A percentile compares a stretch with the other conserved stretches of the same genome.
phyloP scores from a whole-genome alignment of 2,113 vertebrate genomes.

The Hippocampus guttulatus region DNA sequence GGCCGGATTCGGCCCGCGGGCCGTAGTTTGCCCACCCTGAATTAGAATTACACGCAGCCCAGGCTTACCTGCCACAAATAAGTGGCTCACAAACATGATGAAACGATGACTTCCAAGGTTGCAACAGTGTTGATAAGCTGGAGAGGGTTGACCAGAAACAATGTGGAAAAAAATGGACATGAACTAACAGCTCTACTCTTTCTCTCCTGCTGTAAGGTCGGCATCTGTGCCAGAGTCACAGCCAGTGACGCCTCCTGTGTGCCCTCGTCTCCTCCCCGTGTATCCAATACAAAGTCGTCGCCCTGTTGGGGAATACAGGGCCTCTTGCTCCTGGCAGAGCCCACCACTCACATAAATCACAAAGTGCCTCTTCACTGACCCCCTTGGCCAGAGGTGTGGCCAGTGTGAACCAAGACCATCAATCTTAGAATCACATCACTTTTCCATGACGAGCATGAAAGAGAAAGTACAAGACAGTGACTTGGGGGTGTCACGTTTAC shows the following conservation, averaged over 20 bases:
- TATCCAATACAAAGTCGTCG: conserved; percentile 52
- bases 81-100: not conserved
- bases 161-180: conserved; percentile 10
- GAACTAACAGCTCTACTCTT: conserved; percentile 28
- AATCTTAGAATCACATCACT: conserved; percentile 10
- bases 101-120: conserved; percentile 12
- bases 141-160: conserved; percentile 25
- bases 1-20: too few species aligned
- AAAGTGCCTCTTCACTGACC: conserved; percentile 48
- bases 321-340: conserved; percentile 32
- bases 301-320: conserved; percentile 19
- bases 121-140: conserved; percentile 27
- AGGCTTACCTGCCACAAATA: not conserved
- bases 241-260: conserved; percentile 13
- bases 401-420: conserved; percentile 21
- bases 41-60: not conserved
- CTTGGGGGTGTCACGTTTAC: not conserved
- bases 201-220: conserved; percentile 39
- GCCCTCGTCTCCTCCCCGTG: conserved; percentile 35
- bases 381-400: conserved; percentile 44
- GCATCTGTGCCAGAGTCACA: conserved; percentile 39
- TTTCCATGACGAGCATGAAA: not conserved
- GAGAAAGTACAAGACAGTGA: conserved; percentile 8
- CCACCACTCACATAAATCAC: conserved; percentile 55
- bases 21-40: too few species aligned